phyloP scores from a whole-genome alignment of 2,888 invertebrate species.

The Rotaria macrura region DNA sequence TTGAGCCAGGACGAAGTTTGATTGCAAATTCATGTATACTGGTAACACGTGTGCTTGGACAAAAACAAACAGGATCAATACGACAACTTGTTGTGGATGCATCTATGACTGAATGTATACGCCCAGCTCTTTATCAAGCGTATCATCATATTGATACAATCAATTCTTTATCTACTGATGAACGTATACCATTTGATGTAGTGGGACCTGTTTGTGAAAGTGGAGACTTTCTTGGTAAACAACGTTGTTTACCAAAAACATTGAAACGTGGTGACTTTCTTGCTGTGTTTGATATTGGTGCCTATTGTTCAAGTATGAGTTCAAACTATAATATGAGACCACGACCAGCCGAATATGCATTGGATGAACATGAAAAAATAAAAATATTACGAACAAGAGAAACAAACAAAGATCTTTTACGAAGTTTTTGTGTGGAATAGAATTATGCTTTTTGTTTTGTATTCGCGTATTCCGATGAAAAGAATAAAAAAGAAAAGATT shows the following conservation, averaged over 20 bases:
- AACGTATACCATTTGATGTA: slow-evolving; percentile 40
- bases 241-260: slow-evolving; percentile 41
- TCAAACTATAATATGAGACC: slow-evolving; percentile 50
- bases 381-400: neutral
- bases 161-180: slow-evolving; percentile 35
- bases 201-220: slow-evolving; percentile 51
- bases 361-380: neutral
- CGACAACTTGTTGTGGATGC: slow-evolving; percentile 47
- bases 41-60: slow-evolving; percentile 43
- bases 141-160: slow-evolving; percentile 48
- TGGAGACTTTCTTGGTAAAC: slow-evolving; percentile 48
- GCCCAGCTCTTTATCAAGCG: slow-evolving; percentile 49
- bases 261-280: slow-evolving; percentile 34
- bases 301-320: slow-evolving; percentile 46
- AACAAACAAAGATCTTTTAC: neutral
- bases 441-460: neutral
- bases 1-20: slow-evolving; percentile 50
- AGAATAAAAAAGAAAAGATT: neutral
- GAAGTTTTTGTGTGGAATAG: neutral
- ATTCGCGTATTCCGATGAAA: neutral
- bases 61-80: slow-evolving; percentile 40
- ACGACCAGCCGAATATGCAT: slow-evolving; percentile 40
- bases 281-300: slow-evolving; percentile 44
- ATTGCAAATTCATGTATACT: slow-evolving; percentile 44
- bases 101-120: slow-evolving; percentile 49